Evolutionary conservation across 2,113 vertebrate genomes (phyloP), one percentile per base, ranked within the genome.

Genomic region (Rhea pennata): DNA sequence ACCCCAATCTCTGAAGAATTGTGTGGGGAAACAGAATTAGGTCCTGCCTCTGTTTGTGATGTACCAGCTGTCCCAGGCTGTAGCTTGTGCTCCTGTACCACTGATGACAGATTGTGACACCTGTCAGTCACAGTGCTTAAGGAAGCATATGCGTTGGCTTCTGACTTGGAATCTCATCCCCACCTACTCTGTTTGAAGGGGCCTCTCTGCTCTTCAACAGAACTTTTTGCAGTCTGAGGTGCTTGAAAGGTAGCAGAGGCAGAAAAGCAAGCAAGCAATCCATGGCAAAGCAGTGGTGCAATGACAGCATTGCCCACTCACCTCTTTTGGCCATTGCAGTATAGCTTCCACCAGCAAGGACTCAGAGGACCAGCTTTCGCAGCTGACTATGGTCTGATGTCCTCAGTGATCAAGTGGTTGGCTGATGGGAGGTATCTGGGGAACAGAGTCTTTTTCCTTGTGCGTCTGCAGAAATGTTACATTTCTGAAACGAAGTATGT

Each of bases 401-500:
- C 29, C 22, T 72, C 0, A 1, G 11, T 78, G 70, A 14, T 82
- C 29, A 2, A 19, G 23, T 51, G 40, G 40, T 21, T 74, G 64
- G 29, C 48, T 79, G n/a, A 12, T 54, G 54, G 69, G 23, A 64
- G 58, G 54, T 36, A 36, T 23, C 39, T 12, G 5, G 14, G 67
- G 42, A 79, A 10, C n/a, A 33, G 0, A 33, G 0, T 85, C 40
- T 23, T 86, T 39, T 7, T 64, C 40, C 51, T n/a, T 40, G 29
- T 0, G 1, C 44, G 87, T 80, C 67, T 93, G 90, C 50, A 94
- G 90, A 88, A 88, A 59, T 50, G 12, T 9, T 76, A 27, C 8
- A 15, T 74, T 91, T 92, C 72, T 86, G 72, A 86, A 88, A 84
- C 81, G 54, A 92, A 84, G 15, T 67, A 42, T 81, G 78, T 84